Evolutionary conservation across 2,888 invertebrate genomes (phyloP).

Genomic region (Dasypolia templi): DNA sequence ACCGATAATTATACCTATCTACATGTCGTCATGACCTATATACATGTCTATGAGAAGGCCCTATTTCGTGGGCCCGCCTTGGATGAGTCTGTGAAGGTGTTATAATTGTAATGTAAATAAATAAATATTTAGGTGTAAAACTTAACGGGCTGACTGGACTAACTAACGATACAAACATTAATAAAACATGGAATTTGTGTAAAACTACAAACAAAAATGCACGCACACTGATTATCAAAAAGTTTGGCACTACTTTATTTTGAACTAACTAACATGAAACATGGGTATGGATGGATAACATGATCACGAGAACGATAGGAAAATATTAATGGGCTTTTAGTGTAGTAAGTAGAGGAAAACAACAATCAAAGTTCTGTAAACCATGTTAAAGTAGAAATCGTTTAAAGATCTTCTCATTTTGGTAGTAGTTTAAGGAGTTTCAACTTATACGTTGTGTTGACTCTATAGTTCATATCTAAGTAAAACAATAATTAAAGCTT

Average conservation of each 20-base stretch:
- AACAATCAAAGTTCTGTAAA: slow-evolving; percentile 18
- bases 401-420: background rate
- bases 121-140: background rate
- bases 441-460: background rate
- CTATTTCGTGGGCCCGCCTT: no score
- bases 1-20: background rate
- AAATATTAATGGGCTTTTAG: slow-evolving; percentile 3
- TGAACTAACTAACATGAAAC: slow-evolving; percentile 4
- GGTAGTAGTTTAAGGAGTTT: background rate
- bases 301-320: slow-evolving; percentile 14
- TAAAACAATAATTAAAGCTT: slow-evolving; percentile 21
- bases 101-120: no score
- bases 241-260: slow-evolving; percentile 21
- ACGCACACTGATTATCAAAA: slow-evolving; percentile 4
- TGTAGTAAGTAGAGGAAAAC: slow-evolving; percentile 1
- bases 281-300: background rate
- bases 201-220: slow-evolving; percentile 31
- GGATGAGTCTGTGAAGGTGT: no score
- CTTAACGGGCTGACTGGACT: background rate
- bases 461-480: no score
- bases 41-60: background rate
- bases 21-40: no score
- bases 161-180: background rate
- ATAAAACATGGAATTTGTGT: slow-evolving; percentile 13
- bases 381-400: background rate